Evolutionary conservation across 2,797 vertebrate genomes (phyloP), one percentile per base, ranked within the genome.

Genomic region (Hyperoplus lanceolatus): DNA sequence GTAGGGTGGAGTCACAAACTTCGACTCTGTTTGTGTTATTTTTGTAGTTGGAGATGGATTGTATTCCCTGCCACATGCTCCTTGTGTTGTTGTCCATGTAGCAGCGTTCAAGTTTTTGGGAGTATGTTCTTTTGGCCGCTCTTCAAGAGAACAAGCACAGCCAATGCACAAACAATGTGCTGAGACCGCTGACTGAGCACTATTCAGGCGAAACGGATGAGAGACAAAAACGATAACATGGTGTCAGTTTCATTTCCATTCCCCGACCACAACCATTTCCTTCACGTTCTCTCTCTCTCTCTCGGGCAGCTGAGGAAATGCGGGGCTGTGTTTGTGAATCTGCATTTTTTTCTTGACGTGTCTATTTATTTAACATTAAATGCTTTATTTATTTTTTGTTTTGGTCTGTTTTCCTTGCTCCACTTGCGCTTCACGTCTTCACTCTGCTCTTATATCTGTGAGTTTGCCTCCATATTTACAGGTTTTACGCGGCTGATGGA

Each of bases 391-490:
- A 9, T 55, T 75, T 63, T 67, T 41, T 18, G 4, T 61, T 65
- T 56, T 70, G 36, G 8, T 38, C 12, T 42, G 10, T 61, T 2
- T 29, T 65, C 43, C 49, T 21, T 46, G 29, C 29, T 29, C 18
- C 51, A 45, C 53, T 72, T 38, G 46, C 75, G 18, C 15, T 11
- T 14, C 13, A 6, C n/a, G 8, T 15, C 16, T 54, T 36, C n/a
- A 10, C 43, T 61, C 53, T 48, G 39, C 45, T 38, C 18, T 63
- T 13, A 46, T 70, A 69, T 84, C 42, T 70, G 10, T n/a, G 36
- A 54, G 21, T 67, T 60, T 79, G 53, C 49, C 15, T 45, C 75
- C 65, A 80, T 66, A 81, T 80, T 60, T 51, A 68, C 53, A 77
- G 50, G 42, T 73, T 79, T 29, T 41, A 57, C 11, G 41, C 66